Percentiles rank a stretch among this genome's conserved stretches.
These are phyloP conservation scores for Nymphalis io DNA, from an alignment of 1,140 invertebrate genomes.

Conservation along the genomic window DNA sequence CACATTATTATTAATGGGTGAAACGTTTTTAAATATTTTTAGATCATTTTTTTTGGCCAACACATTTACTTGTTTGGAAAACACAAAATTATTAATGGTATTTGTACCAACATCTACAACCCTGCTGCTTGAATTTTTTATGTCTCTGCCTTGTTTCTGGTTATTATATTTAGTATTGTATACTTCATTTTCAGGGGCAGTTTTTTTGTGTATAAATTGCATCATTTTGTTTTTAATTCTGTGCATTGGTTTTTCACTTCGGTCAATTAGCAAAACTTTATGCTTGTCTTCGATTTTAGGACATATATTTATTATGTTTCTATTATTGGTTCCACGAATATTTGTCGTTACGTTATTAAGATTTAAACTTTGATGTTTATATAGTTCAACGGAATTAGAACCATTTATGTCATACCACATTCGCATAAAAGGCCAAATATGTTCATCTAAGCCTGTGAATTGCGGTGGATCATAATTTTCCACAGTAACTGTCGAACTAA, in stretches of 20 bases:
- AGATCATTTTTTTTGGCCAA: slow-evolving; percentile 6
- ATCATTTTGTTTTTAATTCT: slow-evolving; percentile 62
- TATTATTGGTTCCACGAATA: background rate
- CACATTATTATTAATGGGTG: slow-evolving; percentile 4
- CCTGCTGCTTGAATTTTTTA: background rate
- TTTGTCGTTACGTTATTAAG: background rate
- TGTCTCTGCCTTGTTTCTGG: background rate
- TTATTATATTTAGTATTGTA: background rate
- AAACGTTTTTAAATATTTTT: slow-evolving; percentile 1
- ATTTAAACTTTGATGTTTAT: background rate
- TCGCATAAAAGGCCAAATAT: slow-evolving; percentile 67
- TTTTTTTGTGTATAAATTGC: slow-evolving; percentile 55
- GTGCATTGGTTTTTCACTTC: slow-evolving; percentile 37
- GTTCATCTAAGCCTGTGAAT: slow-evolving; percentile 57
- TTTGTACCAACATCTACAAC: slow-evolving; percentile 15
- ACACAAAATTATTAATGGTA: background rate
- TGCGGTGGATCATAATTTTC: slow-evolving; percentile 49
- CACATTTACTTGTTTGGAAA: background rate
- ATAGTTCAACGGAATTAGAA: background rate
- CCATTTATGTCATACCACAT: slow-evolving; percentile 45
- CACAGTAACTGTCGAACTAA: slow-evolving; percentile 51
- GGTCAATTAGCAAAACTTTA: background rate
- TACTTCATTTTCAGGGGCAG: slow-evolving; percentile 24
- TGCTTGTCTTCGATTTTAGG: background rate
- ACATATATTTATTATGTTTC: background rate